A percentile compares a stretch with the other conserved stretches of the same genome.
These are phyloP conservation scores for Oreortyx pictus DNA, from an alignment of 2,797 vertebrate species.

Conservation along the genomic window DNA sequence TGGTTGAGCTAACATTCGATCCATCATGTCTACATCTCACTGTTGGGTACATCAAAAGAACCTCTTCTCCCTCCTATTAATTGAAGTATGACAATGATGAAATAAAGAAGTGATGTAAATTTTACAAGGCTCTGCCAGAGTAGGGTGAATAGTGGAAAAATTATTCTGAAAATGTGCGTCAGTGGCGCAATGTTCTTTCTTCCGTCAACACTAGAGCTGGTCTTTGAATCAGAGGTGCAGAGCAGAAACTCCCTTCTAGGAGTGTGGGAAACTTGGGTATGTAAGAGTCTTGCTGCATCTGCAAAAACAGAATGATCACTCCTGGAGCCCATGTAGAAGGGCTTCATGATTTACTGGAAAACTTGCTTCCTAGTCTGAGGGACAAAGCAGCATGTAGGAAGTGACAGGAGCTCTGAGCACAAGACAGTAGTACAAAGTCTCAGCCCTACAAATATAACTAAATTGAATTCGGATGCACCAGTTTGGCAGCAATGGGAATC, in stretches of 20 bases:
- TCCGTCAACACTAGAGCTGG: fast-evolving
- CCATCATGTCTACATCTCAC: too few relatives aligned
- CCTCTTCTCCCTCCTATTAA: too few relatives aligned
- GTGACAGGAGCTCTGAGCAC: neutral
- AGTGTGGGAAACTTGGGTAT: neutral
- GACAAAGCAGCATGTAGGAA: neutral
- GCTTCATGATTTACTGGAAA: fast-evolving
- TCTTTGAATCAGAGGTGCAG: neutral
- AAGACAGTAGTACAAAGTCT: fast-evolving
- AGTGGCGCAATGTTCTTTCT: neutral
- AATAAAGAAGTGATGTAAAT: neutral
- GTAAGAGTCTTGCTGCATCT: too few relatives aligned
- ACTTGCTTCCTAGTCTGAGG: fast-evolving
- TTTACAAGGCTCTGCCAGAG: neutral
- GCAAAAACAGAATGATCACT: fast-evolving
- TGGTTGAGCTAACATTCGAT: too few relatives aligned
- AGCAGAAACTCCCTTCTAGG: fast-evolving
- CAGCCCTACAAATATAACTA: neutral
- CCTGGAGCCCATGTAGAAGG: neutral
- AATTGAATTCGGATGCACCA: fast-evolving
- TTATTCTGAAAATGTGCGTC: neutral
- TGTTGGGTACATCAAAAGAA: too few relatives aligned
- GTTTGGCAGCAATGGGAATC: neutral
- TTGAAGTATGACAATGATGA: neutral
- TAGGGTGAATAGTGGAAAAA: neutral